Conservation (phyloP, 2,888 invertebrate species). For the Drosophila incognita region DNA sequence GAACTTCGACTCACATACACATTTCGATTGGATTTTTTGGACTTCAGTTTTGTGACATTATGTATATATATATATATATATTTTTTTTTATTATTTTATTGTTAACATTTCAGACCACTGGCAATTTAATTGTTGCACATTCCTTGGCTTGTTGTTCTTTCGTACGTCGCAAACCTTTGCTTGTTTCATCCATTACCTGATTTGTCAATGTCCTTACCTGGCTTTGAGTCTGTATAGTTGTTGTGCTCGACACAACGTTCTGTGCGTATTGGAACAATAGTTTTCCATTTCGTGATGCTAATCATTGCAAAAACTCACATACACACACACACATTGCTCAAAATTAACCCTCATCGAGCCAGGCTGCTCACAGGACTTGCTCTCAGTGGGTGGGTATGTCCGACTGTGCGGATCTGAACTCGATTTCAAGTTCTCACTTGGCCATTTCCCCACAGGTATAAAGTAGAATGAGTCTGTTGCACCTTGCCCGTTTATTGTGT, state of each 20-base stretch:
- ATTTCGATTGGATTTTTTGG: neutral
- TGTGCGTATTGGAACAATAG: constrained; percentile 79
- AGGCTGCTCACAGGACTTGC: neutral
- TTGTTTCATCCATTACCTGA: constrained; percentile 61
- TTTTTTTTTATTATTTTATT: neutral
- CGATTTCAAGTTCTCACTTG: constrained; percentile 27
- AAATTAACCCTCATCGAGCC: constrained; percentile 55
- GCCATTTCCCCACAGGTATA: constrained; percentile 64
- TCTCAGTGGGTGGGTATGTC: constrained; percentile 73
- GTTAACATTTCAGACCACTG: neutral
- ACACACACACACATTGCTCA: constrained; percentile 21
- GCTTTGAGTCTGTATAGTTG: constrained; percentile 5
- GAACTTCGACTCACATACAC: constrained; percentile 5
- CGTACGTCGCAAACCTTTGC: constrained; percentile 17
- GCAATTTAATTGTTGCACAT: constrained; percentile 29
- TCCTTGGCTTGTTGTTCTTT: constrained; percentile 22
- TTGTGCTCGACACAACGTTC: constrained; percentile 27
- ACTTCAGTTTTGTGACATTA: constrained; percentile 1
- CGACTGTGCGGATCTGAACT: constrained; percentile 60
- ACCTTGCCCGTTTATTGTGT: constrained; percentile 35
- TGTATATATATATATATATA: neutral
- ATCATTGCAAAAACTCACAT: constrained; percentile 67
- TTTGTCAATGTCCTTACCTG: constrained; percentile 75
- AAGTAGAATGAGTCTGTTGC: constrained; percentile 38
- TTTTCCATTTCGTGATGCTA: constrained; percentile 76